Base-by-base conservation (phyloP, 1,140 invertebrate genomes). In the Drosophila pruinosa region DNA sequence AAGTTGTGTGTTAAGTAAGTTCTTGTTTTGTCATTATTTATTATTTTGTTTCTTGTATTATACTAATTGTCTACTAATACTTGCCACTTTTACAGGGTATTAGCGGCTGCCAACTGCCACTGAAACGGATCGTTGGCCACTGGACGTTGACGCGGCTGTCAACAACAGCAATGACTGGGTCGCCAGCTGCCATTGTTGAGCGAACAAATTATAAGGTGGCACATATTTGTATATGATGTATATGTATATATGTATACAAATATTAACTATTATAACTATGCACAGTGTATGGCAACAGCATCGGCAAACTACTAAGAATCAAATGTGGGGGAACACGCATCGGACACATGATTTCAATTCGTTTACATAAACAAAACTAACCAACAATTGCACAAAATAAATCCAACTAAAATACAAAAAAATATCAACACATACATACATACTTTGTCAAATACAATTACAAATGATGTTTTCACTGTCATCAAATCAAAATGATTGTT, bases 201-300 rank as follows among this genome's bases (percentile, higher is more conserved):
- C 68, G 53, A 38, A 70, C 52, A 69, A 70, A 43, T 43, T 43
- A 21, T 43, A n/a, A 43, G 12, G 7, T 22, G 41, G 17, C 8
- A 43, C 17, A 14, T 10, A 43, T 6, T 17, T 10, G 5, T 22
- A 3, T 6, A 39, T 6, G 4, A 4, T 7, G n/a, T 26, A 36
- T 10, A 36, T 36, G n/a, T 3, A 4, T 36, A 4, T 10, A 36
- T 36, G 10, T 36, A 8, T 36, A 36, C 31, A 43, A 19, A 43
- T 6, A 43, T 31, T 31, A 31, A 31, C 28, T 31, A 31, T 31
- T 7, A 10, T 31, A 2, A 10, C 6, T 10, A 10, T 31, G 12
- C 31, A 34, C 2, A 34, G 10, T 3, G 28, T 31, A 10, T 31
- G 28, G 28, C 28, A 31, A 31, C 31, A 34, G 31, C n/a, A 12